Evolutionary conservation across 1,140 invertebrate species (phyloP), one percentile per base, ranked within the genome.

Genomic region (Trigoniulus corallinus): DNA sequence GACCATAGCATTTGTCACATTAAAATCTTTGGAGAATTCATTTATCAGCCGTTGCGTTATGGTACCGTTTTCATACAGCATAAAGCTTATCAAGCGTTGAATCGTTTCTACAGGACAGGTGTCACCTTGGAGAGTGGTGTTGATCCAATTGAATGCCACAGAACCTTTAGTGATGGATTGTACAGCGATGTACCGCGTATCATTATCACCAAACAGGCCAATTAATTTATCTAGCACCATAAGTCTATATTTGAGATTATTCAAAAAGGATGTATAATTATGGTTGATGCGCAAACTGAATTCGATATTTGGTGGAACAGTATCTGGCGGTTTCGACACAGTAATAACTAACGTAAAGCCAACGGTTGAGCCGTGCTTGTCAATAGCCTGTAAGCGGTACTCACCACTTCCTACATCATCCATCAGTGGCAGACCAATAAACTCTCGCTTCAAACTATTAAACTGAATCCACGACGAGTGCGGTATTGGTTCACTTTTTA

Each of bases 391-490:
- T 59, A 92, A 64, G 53, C 84, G 76, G 63, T 88, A 92, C 56
- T 84, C 80, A 50, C 75, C 75, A 26, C 74, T 72, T 2, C 81
- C 81, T 2, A 75, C 70, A 62, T 89, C 78, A 1, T 67, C 66
- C 2, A 68, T 60, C 37, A 80, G 67, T 3, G 87, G 87, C 23
- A 92, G 72, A 1, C 88, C 88, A 64, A 78, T 89, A 62, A 92
- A 88, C 71, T 89, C 86, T 62, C 88, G 82, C 68, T 88, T 88
- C 52, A 81, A 83, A 1, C 70, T 70, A 61, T 93, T 84, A 62
- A 92, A 93, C 63, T 89, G 86, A 42, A 93, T 65, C 88, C 88
- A 93, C 59, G 84, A 77, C n/a, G 74, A 64, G 0, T 72, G 50
- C 1, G 77, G 71, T 24, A 89, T 72, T 46, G 76, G 67, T 10